Conservation (phyloP, 2,888 invertebrate species). For the Drosophila niveifrons region DNA sequence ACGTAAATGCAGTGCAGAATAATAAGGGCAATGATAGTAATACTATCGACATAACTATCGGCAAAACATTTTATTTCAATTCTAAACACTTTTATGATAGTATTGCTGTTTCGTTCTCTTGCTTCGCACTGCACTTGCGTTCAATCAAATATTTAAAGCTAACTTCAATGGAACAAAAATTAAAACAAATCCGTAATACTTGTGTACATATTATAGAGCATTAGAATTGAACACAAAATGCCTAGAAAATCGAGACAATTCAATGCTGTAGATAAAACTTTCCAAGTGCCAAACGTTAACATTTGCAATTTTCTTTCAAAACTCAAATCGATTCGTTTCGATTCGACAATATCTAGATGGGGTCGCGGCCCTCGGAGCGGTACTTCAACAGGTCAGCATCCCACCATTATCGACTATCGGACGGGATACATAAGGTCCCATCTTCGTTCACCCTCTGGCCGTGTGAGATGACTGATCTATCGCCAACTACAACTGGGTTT, state of each 20-base stretch:
- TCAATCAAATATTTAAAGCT: conserved; percentile 20
- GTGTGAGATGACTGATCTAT: conserved; percentile 93
- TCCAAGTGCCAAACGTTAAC: conserved; percentile 29
- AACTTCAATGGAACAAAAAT: conserved; percentile 24
- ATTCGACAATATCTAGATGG: conserved; percentile 88
- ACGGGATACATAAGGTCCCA: conserved; percentile 94
- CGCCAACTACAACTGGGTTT: conserved; percentile 84
- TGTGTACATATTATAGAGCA: conserved; percentile 58
- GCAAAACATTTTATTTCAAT: too few species aligned
- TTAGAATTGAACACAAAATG: conserved; percentile 60
- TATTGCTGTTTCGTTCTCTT: background rate
- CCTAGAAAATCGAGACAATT: conserved; percentile 57
- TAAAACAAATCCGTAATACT: conserved; percentile 40
- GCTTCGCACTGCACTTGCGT: conserved; percentile 40
- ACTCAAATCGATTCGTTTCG: conserved; percentile 2
- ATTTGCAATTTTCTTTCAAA: conserved; percentile 36
- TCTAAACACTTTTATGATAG: background rate
- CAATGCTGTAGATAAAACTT: conserved; percentile 42
- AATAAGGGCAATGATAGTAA: background rate
- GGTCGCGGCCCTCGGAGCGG: conserved; percentile 89
- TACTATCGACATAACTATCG: conserved; percentile 3
- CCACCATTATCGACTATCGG: conserved; percentile 86
- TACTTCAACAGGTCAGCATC: conserved; percentile 85
- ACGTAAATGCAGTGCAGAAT: conserved; percentile 47
- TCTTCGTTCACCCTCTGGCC: conserved; percentile 95